Evolutionary conservation across 2,113 vertebrate species (phyloP), one percentile per base, ranked within the genome.

Genomic region (Phyllostomus discolor): DNA sequence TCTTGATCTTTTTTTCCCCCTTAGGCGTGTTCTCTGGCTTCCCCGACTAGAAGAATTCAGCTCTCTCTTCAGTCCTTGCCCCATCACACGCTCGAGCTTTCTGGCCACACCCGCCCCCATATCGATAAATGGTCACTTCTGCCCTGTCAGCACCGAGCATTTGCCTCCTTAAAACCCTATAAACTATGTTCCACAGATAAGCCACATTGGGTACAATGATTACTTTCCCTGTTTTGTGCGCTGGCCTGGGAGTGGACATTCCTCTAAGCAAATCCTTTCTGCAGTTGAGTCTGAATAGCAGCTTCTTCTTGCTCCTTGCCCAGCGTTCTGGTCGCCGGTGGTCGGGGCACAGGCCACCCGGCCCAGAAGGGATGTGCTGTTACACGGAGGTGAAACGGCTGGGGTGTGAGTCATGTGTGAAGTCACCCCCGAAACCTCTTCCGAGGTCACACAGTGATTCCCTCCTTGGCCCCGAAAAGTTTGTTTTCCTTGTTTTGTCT

Each of bases 401-500:
- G 8, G 8, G 64, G 19, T 5, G 1, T 31, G 9, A 80, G 69
- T 33, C 35, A 57, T 64, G 2, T 4, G 0, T 73, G 67, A 75
- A 82, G 35, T 67, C n/a, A 19, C 50, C 86, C 79, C 59, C 33
- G 7, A 75, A 48, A 35, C 84, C 70, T 57, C 64, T 80, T 28
- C 52, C 46, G 14, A 10, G 81, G 50, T 46, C 94, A 50, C 78
- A 66, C 64, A 11, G 28, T 5, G 33, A 38, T 41, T 64, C 67
- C 59, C 46, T 24, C 28, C 50, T 22, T 28, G 35, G 88, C 64
- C 69, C 66, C 7, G 33, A 38, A 3, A 57, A 5, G 10, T 64
- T 84, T 80, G 79, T 78, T 93, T 79, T 84, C 90, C 43, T 91
- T 50, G 0, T 90, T 43, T 66, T 81, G 41, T 87, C 75, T 75